Percentiles rank a stretch among this genome's conserved stretches.
phyloP scores from a whole-genome alignment of 2,888 invertebrate species.

The Megamerina dolium region DNA sequence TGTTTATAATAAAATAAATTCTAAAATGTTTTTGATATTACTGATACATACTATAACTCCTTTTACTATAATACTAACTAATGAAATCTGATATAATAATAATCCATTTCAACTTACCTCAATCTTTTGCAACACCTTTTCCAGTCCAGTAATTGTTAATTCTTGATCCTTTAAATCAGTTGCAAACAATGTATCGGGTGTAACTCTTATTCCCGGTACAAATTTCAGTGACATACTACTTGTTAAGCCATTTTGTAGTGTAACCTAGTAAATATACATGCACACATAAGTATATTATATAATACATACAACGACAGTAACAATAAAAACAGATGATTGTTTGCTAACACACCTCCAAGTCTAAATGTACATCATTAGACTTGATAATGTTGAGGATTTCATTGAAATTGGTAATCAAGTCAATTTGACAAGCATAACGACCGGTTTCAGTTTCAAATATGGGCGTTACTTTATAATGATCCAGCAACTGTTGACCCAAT shows the following conservation, averaged over 20 bases:
- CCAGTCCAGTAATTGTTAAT: conserved; percentile 53
- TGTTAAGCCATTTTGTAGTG: conserved; percentile 39
- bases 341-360: conserved; percentile 46
- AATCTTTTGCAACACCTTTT: conserved; percentile 54
- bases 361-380: conserved; percentile 42
- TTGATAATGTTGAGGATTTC: conserved; percentile 42
- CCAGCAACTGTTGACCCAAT: conserved; percentile 33
- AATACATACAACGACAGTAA: too few species aligned
- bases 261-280: conserved; percentile 29
- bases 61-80: too few species aligned
- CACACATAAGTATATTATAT: conserved; percentile 5
- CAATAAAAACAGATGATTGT: too few species aligned
- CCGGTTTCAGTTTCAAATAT: conserved; percentile 38
- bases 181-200: conserved; percentile 33
- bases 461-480: conserved; percentile 39
- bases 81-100: too few species aligned
- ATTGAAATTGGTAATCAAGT: conserved; percentile 35
- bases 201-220: conserved; percentile 45
- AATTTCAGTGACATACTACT: conserved; percentile 43
- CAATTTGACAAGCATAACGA: conserved; percentile 45
- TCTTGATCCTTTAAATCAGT: conserved; percentile 40
- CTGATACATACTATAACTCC: too few species aligned
- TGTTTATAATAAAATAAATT: too few species aligned
- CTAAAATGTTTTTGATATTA: too few species aligned
- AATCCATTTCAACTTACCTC: conserved; percentile 41